Evolutionary conservation across 2,888 invertebrate genomes (phyloP).

Genomic region (Mesorhabditis spiculigera): DNA sequence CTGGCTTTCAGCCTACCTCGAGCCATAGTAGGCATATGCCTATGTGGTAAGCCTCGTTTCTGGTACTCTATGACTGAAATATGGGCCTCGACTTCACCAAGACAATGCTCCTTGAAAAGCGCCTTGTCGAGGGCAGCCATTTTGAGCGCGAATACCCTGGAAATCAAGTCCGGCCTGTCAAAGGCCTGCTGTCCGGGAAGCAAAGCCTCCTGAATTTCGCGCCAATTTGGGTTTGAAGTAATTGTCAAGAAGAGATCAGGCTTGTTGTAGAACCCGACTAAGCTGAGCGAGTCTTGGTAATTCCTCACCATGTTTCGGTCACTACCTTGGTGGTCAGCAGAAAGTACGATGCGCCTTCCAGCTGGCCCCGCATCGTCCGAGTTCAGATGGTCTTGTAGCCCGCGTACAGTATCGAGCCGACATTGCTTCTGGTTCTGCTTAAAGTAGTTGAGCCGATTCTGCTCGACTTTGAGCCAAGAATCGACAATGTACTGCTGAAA

Average conservation of each 20-base stretch:
- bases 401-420: slow-evolving; percentile 40
- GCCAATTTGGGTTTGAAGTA: slow-evolving; percentile 58
- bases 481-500: slow-evolving; percentile 15
- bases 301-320: slow-evolving; percentile 54
- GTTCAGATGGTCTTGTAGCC: slow-evolving; percentile 32
- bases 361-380: background rate
- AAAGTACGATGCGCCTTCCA: slow-evolving; percentile 43
- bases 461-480: slow-evolving; percentile 12
- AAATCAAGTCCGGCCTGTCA: slow-evolving; percentile 46
- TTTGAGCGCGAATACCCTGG: slow-evolving; percentile 48
- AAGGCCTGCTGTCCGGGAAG: slow-evolving; percentile 20
- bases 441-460: slow-evolving; percentile 12
- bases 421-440: slow-evolving; percentile 18
- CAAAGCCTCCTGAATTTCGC: slow-evolving; percentile 46
- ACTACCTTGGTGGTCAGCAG: slow-evolving; percentile 50
- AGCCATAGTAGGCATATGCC: slow-evolving; percentile 36
- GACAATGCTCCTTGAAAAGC: slow-evolving; percentile 28
- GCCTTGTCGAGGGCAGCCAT: slow-evolving; percentile 28
- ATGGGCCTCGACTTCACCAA: slow-evolving; percentile 35
- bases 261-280: slow-evolving; percentile 39
- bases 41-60: slow-evolving; percentile 53
- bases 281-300: slow-evolving; percentile 46
- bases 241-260: slow-evolving; percentile 53
- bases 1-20: slow-evolving; percentile 44
- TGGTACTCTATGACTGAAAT: slow-evolving; percentile 53